Conservation (phyloP, 2,113 vertebrate species). For the Tautogolabrus adspersus region DNA sequence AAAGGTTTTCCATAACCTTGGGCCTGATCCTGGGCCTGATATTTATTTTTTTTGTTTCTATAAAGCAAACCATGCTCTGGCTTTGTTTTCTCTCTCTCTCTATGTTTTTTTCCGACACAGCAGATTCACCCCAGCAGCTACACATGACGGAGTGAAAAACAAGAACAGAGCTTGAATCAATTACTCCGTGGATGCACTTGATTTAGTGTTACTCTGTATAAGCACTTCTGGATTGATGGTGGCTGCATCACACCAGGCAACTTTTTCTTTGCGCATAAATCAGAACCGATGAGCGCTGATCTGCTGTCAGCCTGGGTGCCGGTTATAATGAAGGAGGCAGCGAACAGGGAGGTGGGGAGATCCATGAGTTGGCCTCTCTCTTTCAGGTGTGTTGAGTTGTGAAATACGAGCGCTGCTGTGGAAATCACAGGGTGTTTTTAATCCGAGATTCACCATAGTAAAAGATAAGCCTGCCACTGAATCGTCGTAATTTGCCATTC, state of each 20-base stretch:
- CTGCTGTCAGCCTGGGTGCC: slow-evolving; percentile 38
- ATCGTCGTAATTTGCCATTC: background rate
- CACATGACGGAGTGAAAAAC: slow-evolving; percentile 37
- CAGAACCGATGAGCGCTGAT: slow-evolving; percentile 39
- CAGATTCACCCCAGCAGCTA: slow-evolving; percentile 26
- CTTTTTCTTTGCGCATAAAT: slow-evolving; percentile 27
- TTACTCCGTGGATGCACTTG: slow-evolving; percentile 44
- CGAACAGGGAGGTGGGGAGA: slow-evolving; percentile 20
- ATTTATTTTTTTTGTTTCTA: background rate
- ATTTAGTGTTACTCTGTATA: slow-evolving; percentile 40
- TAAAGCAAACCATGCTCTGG: slow-evolving; percentile 20
- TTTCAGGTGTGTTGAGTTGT: slow-evolving; percentile 8
- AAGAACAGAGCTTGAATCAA: slow-evolving; percentile 58
- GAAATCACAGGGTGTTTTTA: background rate
- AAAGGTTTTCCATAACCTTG: background rate
- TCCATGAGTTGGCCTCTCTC: slow-evolving; percentile 44
- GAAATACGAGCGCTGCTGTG: slow-evolving; percentile 23
- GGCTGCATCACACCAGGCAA: slow-evolving; percentile 19
- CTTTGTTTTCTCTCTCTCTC: background rate
- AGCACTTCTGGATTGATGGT: slow-evolving; percentile 51
- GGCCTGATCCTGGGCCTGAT: background rate
- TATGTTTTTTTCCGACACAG: slow-evolving; percentile 11
- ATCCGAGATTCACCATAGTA: background rate
- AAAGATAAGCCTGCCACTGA: background rate
- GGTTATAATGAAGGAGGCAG: slow-evolving; percentile 29